Evolutionary conservation across 2,888 invertebrate species (phyloP).

Genomic region (Herminia tarsipennalis): DNA sequence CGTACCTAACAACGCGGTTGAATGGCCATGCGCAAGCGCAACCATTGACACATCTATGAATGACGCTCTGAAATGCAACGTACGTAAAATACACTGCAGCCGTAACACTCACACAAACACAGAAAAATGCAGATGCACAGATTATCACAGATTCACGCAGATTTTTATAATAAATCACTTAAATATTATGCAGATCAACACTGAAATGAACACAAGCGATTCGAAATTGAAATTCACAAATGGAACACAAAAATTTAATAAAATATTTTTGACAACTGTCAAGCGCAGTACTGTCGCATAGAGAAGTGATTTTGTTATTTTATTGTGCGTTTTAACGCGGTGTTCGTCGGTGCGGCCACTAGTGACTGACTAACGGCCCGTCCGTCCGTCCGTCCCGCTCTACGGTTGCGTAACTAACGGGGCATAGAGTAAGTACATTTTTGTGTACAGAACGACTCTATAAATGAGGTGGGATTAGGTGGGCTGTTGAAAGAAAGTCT

Average conservation of each 20-base stretch:
- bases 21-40: conserved; percentile 70
- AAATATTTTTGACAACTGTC: conserved; percentile 43
- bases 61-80: conserved; percentile 52
- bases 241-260: conserved; percentile 11
- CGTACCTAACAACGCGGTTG: conserved; percentile 70
- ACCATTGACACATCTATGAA: conserved; percentile 80
- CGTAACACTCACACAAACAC: conserved; percentile 27
- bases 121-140: conserved; percentile 2
- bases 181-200: neutral
- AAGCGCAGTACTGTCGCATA: conserved; percentile 49
- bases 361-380: conserved; percentile 70
- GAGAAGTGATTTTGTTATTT: conserved; percentile 47
- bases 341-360: conserved; percentile 65
- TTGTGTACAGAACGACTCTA: conserved; percentile 63
- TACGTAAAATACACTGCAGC: conserved; percentile 39
- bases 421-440: conserved; percentile 75
- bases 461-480: conserved; percentile 27
- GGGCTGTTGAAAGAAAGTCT: conserved; percentile 18
- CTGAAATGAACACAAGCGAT: neutral
- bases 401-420: conserved; percentile 81
- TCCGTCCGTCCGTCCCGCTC: conserved; percentile 69
- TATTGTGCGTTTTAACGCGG: conserved; percentile 55
- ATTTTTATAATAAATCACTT: neutral
- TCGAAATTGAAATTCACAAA: conserved; percentile 8
- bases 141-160: conserved; percentile 4